These are phyloP conservation scores for Casuarius casuarius DNA, from an alignment of 2,113 vertebrate genomes.

Conservation along the genomic window DNA sequence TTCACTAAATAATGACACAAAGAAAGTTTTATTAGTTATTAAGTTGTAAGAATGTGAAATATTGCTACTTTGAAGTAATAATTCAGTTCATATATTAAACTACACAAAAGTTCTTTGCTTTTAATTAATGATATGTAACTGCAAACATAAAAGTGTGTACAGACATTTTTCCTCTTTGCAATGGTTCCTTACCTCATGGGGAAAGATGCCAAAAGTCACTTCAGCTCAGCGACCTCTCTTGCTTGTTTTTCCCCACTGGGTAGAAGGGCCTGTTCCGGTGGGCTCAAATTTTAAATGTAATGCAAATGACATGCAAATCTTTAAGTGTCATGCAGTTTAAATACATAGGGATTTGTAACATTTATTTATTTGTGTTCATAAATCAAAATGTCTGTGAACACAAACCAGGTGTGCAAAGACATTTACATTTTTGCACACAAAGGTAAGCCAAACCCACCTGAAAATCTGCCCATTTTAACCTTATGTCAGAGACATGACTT, in stretches of 20 bases:
- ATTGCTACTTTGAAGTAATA: neutral
- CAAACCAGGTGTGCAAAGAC: accelerated
- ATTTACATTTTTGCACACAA: neutral
- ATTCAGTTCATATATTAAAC: neutral
- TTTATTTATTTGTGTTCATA: neutral
- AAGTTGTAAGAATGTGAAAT: neutral
- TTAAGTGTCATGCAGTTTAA: neutral
- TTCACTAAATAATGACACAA: neutral
- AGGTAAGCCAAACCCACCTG: accelerated
- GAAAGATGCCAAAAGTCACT: neutral
- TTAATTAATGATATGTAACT: accelerated
- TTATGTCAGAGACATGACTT: neutral
- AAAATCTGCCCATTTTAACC: neutral
- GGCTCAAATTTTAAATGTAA: neutral
- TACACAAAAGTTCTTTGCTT: accelerated
- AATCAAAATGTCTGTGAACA: neutral
- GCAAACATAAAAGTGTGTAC: neutral
- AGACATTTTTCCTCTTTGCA: neutral
- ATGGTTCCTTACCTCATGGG: accelerated
- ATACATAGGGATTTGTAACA: neutral
- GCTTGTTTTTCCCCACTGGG: neutral
- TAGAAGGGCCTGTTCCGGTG: neutral
- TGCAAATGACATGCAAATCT: conserved; percentile 1
- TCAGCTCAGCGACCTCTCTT: neutral
- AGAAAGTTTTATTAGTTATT: neutral